These are phyloP conservation scores for Muschampia plurimacula DNA, from an alignment of 2,888 invertebrate genomes.

Conservation along the genomic window DNA sequence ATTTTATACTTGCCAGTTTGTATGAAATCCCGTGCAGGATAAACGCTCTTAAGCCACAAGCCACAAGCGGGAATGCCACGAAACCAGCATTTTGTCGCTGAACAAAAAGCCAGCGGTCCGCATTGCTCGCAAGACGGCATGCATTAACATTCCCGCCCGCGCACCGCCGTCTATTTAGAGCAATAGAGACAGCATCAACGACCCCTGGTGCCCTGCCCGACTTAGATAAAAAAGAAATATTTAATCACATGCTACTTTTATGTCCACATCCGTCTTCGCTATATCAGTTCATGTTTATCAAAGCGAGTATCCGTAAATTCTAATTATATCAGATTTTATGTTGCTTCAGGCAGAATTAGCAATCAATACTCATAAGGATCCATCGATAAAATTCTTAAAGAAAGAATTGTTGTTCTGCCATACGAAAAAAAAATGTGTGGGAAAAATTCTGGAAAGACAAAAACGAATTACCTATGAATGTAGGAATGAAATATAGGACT, in stretches of 20 bases:
- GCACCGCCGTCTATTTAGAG: constrained; percentile 72
- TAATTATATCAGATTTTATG: not conserved
- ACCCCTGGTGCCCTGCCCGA: constrained; percentile 30
- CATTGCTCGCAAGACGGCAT: constrained; percentile 62
- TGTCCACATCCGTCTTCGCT: constrained; percentile 18
- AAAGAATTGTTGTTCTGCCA: too few relatives aligned
- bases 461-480: too few relatives aligned
- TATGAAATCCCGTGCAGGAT: too few relatives aligned
- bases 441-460: too few relatives aligned
- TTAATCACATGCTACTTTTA: constrained; percentile 21
- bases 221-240: constrained; percentile 34
- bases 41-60: not conserved
- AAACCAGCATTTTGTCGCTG: constrained; percentile 50
- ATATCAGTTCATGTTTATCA: not conserved
- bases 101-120: constrained; percentile 58
- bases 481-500: too few relatives aligned
- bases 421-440: too few relatives aligned
- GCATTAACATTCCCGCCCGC: constrained; percentile 80
- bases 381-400: too few relatives aligned
- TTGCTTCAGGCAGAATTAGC: too few relatives aligned
- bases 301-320: not conserved
- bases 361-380: too few relatives aligned
- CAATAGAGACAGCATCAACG: constrained; percentile 33
- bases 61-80: constrained; percentile 27
- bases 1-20: too few relatives aligned